Conservation (phyloP, 2,888 invertebrate species). For the Cerastis rubricosa region DNA sequence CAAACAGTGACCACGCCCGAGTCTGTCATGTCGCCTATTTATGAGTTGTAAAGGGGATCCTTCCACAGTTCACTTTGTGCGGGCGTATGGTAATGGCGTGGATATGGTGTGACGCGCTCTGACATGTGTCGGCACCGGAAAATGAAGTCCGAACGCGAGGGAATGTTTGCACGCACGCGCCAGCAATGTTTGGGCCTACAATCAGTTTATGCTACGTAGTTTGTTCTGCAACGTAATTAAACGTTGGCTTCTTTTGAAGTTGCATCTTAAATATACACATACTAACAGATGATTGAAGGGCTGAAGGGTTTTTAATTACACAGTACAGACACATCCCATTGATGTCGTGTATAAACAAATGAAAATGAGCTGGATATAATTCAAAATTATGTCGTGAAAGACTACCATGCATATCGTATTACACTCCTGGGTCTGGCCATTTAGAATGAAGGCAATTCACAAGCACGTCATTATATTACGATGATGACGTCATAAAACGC, state of each 20-base stretch:
- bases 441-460: conserved; percentile 78
- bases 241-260: conserved; percentile 62
- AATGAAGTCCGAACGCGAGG: conserved; percentile 84
- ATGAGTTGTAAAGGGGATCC: conserved; percentile 85
- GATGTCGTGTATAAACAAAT: neutral
- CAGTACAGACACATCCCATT: conserved; percentile 1
- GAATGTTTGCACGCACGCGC: conserved; percentile 69
- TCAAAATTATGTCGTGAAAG: conserved; percentile 37
- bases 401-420: conserved; percentile 34
- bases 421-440: conserved; percentile 56
- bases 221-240: conserved; percentile 63
- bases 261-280: conserved; percentile 51
- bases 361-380: conserved; percentile 23
- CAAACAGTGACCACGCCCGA: conserved; percentile 86
- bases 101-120: conserved; percentile 84
- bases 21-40: conserved; percentile 83
- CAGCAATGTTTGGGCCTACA: conserved; percentile 59
- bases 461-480: conserved; percentile 77
- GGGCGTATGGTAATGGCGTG: conserved; percentile 86
- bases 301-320: conserved; percentile 43
- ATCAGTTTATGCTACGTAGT: conserved; percentile 57
- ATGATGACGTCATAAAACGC: conserved; percentile 79
- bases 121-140: conserved; percentile 86
- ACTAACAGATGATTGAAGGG: conserved; percentile 30
- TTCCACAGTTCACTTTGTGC: conserved; percentile 82